A percentile compares a stretch with the other conserved stretches of the same genome.
These are phyloP conservation scores for Dreissena polymorpha DNA, from an alignment of 1,140 invertebrate genomes.

Conservation along the genomic window DNA sequence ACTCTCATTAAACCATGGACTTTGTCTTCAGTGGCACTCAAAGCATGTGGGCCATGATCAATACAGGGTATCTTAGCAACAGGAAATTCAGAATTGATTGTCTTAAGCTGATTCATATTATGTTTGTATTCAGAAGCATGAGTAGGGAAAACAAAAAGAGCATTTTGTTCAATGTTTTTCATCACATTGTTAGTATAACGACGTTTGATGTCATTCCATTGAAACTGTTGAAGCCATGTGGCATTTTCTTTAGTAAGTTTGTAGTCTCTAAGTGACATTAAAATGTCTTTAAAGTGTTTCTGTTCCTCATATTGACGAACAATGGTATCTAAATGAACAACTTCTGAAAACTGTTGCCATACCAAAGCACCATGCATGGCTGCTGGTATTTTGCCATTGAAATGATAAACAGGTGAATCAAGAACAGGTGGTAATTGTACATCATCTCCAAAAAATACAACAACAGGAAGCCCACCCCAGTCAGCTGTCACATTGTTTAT, in stretches of 20 bases:
- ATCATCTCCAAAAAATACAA: slow-evolving; percentile 61
- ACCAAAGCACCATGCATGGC: slow-evolving; percentile 55
- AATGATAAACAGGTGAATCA: slow-evolving; percentile 55
- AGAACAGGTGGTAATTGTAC: slow-evolving; percentile 60
- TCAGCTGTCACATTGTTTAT: slow-evolving; percentile 8
- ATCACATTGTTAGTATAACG: slow-evolving; percentile 13
- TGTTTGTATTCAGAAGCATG: slow-evolving; percentile 26
- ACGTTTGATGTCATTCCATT: slow-evolving; percentile 39
- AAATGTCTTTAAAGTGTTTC: no score
- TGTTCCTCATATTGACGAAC: slow-evolving; percentile 42
- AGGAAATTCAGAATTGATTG: slow-evolving; percentile 34
- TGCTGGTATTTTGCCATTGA: slow-evolving; percentile 14
- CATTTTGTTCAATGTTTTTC: not conserved
- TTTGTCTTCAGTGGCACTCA: not conserved
- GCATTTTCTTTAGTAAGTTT: slow-evolving; percentile 12
- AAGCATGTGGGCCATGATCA: slow-evolving; percentile 20
- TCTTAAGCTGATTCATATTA: no score
- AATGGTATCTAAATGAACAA: slow-evolving; percentile 48
- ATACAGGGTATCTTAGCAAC: slow-evolving; percentile 46
- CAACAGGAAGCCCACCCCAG: slow-evolving; percentile 23
- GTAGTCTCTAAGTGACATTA: slow-evolving; percentile 42
- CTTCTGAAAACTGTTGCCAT: slow-evolving; percentile 46
- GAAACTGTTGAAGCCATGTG: slow-evolving; percentile 54
- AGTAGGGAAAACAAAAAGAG: slow-evolving; percentile 31
- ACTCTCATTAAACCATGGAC: slow-evolving; percentile 9